These are phyloP conservation scores for Hyaena hyaena DNA, from an alignment of 2,113 vertebrate species.

Conservation along the genomic window DNA sequence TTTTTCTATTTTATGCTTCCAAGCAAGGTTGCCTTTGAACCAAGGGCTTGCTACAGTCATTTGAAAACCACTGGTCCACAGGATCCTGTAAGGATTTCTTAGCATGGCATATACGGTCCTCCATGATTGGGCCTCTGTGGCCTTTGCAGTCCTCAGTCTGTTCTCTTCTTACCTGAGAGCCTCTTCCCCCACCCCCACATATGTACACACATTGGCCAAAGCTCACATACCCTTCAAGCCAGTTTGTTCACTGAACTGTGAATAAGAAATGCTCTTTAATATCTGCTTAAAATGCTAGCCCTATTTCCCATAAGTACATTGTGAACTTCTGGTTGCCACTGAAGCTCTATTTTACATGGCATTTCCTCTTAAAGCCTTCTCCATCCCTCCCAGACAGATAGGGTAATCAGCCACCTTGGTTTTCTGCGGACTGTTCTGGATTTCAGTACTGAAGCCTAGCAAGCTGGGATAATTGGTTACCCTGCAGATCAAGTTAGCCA, in stretches of 20 bases:
- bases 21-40: conserved; percentile 25
- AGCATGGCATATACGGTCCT: not conserved
- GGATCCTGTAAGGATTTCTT: not conserved
- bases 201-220: not conserved
- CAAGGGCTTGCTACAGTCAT: not conserved
- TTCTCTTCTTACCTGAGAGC: not conserved
- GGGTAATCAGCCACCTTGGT: not conserved
- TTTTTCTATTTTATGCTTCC: conserved; percentile 32
- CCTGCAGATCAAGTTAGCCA: not conserved
- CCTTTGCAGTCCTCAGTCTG: not conserved
- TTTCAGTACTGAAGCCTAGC: not conserved
- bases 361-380: not conserved
- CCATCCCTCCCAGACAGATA: not conserved
- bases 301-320: not conserved
- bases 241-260: not conserved
- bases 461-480: not conserved
- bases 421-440: not conserved
- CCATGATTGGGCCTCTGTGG: not conserved
- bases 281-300: not conserved
- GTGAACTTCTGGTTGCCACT: conserved; percentile 7
- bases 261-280: not conserved
- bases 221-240: not conserved
- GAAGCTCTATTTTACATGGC: conserved; percentile 7
- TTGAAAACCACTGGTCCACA: conserved; percentile 1
- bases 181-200: not conserved